These are phyloP conservation scores for Drosophila dunni DNA, from an alignment of 1,140 invertebrate genomes.

Conservation along the genomic window DNA sequence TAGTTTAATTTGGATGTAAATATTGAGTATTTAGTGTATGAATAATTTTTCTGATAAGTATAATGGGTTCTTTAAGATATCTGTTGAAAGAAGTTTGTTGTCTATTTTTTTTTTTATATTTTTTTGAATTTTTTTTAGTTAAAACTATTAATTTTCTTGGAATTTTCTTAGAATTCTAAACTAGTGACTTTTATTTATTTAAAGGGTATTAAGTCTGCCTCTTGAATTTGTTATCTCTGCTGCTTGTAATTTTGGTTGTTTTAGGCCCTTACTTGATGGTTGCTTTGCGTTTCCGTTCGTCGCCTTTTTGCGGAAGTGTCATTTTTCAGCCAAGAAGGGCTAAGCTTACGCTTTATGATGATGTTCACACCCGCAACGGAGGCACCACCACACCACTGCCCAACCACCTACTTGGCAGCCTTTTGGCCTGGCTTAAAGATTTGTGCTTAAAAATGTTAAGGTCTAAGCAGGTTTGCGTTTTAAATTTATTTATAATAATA, in stretches of 20 bases:
- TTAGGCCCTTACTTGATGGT: slow-evolving; percentile 60
- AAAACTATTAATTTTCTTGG: too few relatives aligned
- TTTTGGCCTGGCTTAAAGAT: slow-evolving; percentile 26
- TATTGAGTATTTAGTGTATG: too few relatives aligned
- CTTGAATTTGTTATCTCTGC: background rate
- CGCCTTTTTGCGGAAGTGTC: slow-evolving; percentile 73
- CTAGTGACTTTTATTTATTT: background rate
- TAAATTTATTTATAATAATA: slow-evolving; percentile 79
- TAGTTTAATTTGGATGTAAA: too few relatives aligned
- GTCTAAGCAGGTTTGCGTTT: slow-evolving; percentile 66
- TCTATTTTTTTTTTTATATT: too few relatives aligned
- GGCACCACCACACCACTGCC: background rate
- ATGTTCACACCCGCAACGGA: slow-evolving; percentile 60
- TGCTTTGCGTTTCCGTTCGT: slow-evolving; percentile 34
- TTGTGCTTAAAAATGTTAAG: slow-evolving; percentile 54
- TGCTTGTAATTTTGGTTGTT: slow-evolving; percentile 77
- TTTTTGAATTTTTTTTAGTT: too few relatives aligned
- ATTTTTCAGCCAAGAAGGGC: slow-evolving; percentile 79
- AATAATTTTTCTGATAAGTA: too few relatives aligned
- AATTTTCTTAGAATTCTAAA: too few relatives aligned
- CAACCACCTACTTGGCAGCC: background rate
- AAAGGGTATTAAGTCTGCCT: background rate
- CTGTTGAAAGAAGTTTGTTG: too few relatives aligned
- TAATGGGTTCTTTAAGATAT: too few relatives aligned
- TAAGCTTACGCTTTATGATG: slow-evolving; percentile 72